A percentile compares a stretch with the other conserved stretches of the same genome.
phyloP scores from a whole-genome alignment of 2,797 vertebrate species.

The Selene dorsalis region DNA sequence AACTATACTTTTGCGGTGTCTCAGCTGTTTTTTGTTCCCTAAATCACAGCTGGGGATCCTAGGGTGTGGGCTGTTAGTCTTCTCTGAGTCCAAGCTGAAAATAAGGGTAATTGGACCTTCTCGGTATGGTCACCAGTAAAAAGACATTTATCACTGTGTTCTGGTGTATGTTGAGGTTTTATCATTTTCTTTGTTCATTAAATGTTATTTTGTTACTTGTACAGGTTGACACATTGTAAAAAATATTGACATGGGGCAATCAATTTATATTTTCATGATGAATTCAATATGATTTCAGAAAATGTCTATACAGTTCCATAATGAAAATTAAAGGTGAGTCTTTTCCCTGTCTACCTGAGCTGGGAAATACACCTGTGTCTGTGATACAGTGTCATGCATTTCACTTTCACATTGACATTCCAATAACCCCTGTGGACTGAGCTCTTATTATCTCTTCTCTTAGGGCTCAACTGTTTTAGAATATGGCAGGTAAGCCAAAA shows the following conservation, averaged over 20 bases:
- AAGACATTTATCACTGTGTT: not conserved
- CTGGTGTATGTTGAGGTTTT: not conserved
- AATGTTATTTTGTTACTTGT: not conserved
- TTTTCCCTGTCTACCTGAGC: too few species aligned
- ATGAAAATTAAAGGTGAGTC: too few species aligned
- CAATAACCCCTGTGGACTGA: not conserved
- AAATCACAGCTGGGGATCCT: conserved; percentile 48
- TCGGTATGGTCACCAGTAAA: conserved; percentile 29
- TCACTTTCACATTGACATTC: not conserved
- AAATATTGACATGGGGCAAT: not conserved
- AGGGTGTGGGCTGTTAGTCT: conserved; percentile 42
- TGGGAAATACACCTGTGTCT: too few species aligned
- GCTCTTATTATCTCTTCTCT: not conserved
- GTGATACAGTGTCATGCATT: not conserved
- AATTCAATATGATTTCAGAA: not conserved
- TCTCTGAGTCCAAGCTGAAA: conserved; percentile 33
- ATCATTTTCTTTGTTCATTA: not conserved
- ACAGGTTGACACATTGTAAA: not conserved
- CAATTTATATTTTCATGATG: not conserved
- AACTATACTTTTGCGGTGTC: conserved; percentile 4
- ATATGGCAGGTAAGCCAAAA: not conserved
- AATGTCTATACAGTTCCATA: too few species aligned
- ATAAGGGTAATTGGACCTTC: conserved; percentile 56
- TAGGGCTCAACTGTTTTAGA: not conserved
- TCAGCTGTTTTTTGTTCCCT: conserved; percentile 35